These are phyloP conservation scores for Muscina levida DNA, from an alignment of 2,888 invertebrate species.

Conservation along the genomic window DNA sequence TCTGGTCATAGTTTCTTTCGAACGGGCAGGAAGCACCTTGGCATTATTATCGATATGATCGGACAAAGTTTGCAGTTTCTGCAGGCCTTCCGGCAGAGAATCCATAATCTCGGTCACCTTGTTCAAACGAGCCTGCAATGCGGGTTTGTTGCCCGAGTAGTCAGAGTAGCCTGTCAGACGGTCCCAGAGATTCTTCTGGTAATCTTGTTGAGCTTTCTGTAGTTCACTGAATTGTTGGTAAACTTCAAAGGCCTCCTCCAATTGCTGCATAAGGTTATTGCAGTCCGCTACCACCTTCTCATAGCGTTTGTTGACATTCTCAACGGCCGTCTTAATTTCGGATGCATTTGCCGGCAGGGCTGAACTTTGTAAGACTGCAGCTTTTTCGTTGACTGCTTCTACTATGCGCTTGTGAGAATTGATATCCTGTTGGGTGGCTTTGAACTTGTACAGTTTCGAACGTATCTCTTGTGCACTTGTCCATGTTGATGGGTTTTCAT, in stretches of 20 bases:
- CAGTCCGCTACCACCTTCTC: conserved; percentile 86
- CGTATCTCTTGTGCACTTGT: conserved; percentile 91
- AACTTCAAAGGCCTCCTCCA: conserved; percentile 88
- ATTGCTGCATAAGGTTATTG: conserved; percentile 85
- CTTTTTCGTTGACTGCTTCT: conserved; percentile 94
- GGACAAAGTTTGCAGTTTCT: conserved; percentile 88
- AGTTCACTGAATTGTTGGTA: conserved; percentile 93
- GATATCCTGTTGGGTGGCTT: conserved; percentile 93
- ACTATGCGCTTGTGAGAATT: conserved; percentile 93
- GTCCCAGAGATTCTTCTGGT: conserved; percentile 95
- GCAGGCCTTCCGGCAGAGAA: conserved; percentile 87
- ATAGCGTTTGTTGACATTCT: conserved; percentile 88
- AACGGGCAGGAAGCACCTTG: conserved; percentile 87
- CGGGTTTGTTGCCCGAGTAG: conserved; percentile 91
- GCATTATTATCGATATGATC: conserved; percentile 87
- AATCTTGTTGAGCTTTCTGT: conserved; percentile 92
- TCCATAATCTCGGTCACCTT: conserved; percentile 91
- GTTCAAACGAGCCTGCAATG: conserved; percentile 89
- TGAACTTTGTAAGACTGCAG: conserved; percentile 85
- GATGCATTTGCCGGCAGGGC: conserved; percentile 76
- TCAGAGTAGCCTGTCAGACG: conserved; percentile 90
- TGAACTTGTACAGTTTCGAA: conserved; percentile 91
- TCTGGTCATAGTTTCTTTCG: conserved; percentile 91
- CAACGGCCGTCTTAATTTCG: conserved; percentile 86
- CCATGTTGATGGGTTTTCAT: conserved; percentile 86